These are phyloP conservation scores for Machaerirhynchus nigripectus DNA, from an alignment of 2,113 vertebrate species.

Conservation along the genomic window DNA sequence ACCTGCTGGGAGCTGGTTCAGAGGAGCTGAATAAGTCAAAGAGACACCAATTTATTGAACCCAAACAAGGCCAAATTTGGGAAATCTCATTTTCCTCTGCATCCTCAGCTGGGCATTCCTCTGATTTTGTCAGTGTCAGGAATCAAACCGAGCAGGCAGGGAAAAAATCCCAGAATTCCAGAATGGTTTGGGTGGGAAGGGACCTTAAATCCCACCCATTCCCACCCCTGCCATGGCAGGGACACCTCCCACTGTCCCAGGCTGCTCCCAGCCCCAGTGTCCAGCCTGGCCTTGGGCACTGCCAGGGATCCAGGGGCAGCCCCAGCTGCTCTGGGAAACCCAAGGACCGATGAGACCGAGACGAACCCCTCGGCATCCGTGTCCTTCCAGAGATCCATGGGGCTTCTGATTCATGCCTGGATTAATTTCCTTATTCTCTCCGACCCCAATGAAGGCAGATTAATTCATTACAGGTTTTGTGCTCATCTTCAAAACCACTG, in stretches of 20 bases:
- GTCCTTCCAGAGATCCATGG: neutral
- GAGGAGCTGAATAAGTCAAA: neutral
- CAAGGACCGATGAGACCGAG: neutral
- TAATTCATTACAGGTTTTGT: neutral
- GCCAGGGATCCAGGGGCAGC: neutral
- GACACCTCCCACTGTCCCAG: neutral
- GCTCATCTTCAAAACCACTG: neutral
- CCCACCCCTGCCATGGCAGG: neutral
- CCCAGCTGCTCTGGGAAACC: neutral
- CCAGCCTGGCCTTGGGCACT: neutral
- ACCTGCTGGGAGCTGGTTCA: neutral
- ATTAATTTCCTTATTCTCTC: neutral
- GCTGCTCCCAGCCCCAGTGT: neutral
- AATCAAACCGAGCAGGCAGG: neutral
- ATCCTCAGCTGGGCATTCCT: rapidly evolving
- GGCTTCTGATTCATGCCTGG: neutral
- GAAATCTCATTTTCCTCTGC: neutral
- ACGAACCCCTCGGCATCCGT: neutral
- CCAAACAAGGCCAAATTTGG: neutral
- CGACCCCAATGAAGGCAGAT: neutral
- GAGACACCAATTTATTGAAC: neutral
- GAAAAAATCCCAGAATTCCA: neutral
- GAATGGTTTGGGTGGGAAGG: neutral
- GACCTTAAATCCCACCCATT: rapidly evolving
- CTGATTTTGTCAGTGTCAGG: rapidly evolving